These are phyloP conservation scores for Psophia crepitans DNA, from an alignment of 2,113 vertebrate species.

Conservation along the genomic window DNA sequence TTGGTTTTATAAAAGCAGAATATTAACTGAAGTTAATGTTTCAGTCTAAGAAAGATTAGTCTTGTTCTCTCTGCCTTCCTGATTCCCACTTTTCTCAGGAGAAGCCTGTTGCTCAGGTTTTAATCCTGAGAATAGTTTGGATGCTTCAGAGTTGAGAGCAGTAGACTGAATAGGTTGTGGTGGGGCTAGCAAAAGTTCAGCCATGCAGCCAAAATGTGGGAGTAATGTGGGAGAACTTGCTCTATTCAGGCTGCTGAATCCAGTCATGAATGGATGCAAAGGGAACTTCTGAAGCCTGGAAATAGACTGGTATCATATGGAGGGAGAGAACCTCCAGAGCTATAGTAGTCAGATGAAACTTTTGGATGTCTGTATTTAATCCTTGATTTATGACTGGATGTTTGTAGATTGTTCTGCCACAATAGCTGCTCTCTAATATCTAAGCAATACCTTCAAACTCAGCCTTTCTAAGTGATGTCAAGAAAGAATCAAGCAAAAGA, in stretches of 20 bases:
- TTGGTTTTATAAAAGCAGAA: not conserved
- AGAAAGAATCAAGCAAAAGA: not conserved
- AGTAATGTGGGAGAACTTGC: rapidly evolving
- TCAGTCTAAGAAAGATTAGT: not conserved
- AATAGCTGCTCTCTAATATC: not conserved
- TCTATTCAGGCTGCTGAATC: not conserved
- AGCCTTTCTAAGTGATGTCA: not conserved
- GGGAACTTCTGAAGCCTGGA: not conserved
- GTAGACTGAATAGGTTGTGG: not conserved
- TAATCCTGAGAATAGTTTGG: not conserved
- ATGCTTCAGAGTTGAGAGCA: not conserved
- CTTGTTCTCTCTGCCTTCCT: not conserved
- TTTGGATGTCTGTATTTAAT: not conserved
- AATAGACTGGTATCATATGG: not conserved
- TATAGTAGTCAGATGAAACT: not conserved
- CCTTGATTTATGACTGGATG: not conserved
- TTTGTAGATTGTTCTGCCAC: not conserved
- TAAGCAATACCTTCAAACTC: not conserved
- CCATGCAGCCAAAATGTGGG: not conserved
- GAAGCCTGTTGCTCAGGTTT: not conserved
- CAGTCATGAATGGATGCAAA: rapidly evolving
- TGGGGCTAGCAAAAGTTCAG: not conserved
- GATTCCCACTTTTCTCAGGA: not conserved
- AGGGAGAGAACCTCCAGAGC: not conserved
- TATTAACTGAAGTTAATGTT: not conserved